These are phyloP conservation scores for Drosophila cracens DNA, from an alignment of 2,888 invertebrate species.

Conservation along the genomic window DNA sequence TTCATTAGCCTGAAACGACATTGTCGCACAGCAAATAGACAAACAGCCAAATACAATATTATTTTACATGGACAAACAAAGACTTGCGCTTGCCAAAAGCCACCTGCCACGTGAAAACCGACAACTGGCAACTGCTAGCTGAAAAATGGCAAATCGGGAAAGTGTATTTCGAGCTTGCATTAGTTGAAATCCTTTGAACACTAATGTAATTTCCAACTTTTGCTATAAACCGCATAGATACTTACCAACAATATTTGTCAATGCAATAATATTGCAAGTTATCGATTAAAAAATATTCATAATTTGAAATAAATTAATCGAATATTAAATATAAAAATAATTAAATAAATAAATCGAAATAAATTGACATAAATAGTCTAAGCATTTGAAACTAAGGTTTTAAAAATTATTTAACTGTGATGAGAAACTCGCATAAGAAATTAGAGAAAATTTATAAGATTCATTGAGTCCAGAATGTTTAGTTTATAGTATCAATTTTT, in stretches of 20 bases:
- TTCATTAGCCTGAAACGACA: slow-evolving; percentile 66
- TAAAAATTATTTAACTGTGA: neutral
- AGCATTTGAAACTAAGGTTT: neutral
- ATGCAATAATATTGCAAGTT: too few relatives aligned
- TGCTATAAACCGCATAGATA: too few relatives aligned
- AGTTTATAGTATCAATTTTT: neutral
- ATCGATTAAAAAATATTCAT: too few relatives aligned
- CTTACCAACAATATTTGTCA: too few relatives aligned
- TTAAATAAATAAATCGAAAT: too few relatives aligned
- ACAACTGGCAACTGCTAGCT: neutral
- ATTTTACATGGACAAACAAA: slow-evolving; percentile 70
- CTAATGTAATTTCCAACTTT: neutral
- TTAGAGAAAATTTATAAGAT: neutral
- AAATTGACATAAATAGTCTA: neutral
- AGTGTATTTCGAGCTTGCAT: neutral
- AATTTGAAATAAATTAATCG: neutral
- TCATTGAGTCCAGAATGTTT: neutral
- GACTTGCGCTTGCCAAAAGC: slow-evolving; percentile 1
- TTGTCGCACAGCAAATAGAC: slow-evolving; percentile 42
- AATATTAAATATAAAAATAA: too few relatives aligned
- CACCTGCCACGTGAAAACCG: neutral
- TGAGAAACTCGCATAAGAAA: neutral
- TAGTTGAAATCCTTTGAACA: neutral
- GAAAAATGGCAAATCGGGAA: neutral
- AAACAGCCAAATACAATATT: slow-evolving; percentile 64